phyloP scores from a whole-genome alignment of 1,140 invertebrate genomes.

The Aphelinus atriplicis region DNA sequence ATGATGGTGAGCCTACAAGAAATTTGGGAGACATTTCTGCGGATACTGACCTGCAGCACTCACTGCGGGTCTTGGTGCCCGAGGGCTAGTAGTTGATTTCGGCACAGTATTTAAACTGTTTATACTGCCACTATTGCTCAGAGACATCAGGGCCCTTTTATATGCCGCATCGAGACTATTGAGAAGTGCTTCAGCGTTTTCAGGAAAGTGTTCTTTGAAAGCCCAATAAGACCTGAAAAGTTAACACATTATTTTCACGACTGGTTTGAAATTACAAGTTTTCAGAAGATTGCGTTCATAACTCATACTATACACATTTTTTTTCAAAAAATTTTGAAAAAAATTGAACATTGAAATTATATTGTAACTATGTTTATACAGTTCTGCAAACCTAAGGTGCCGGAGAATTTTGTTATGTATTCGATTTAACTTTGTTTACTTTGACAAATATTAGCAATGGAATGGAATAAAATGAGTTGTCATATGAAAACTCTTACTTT shows the following conservation, averaged over 20 bases:
- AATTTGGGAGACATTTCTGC: background rate
- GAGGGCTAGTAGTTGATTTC: slow-evolving; percentile 59
- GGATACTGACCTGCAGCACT: slow-evolving; percentile 57
- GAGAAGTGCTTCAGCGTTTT: slow-evolving; percentile 87
- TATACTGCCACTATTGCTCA: slow-evolving; percentile 66
- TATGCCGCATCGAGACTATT: slow-evolving; percentile 85
- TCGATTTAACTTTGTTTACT: no score
- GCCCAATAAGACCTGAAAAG: slow-evolving; percentile 83
- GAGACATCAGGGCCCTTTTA: slow-evolving; percentile 79
- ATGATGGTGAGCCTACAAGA: background rate
- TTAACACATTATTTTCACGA: background rate
- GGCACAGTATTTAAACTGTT: slow-evolving; percentile 64
- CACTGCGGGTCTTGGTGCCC: slow-evolving; percentile 57
- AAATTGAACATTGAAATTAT: no score
- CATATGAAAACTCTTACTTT: slow-evolving; percentile 66
- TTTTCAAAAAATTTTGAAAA: no score
- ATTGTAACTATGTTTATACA: no score
- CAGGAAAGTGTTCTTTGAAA: slow-evolving; percentile 90
- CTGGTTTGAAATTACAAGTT: background rate
- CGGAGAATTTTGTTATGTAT: no score
- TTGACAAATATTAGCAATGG: no score
- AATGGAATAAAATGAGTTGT: no score
- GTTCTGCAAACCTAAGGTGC: no score
- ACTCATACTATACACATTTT: no score
- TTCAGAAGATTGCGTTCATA: no score